A percentile compares a stretch with the other conserved stretches of the same genome.
phyloP scores from a whole-genome alignment of 1,140 invertebrate genomes.

The Sarcophaga bullata region DNA sequence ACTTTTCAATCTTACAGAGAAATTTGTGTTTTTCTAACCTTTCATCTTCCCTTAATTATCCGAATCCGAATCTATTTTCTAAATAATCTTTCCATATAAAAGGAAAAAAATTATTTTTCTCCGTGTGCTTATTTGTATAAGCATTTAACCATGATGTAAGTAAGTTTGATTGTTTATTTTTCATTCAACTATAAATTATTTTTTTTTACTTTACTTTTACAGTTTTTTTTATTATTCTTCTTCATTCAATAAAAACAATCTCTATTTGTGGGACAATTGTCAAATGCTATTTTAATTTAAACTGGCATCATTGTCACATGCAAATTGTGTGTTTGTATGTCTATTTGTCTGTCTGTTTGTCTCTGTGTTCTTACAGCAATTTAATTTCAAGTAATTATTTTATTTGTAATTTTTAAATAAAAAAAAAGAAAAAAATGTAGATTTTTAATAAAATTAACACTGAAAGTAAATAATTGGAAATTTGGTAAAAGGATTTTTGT shows the following conservation, averaged over 20 bases:
- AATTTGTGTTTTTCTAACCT: no score
- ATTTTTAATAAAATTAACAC: not conserved
- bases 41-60: no score
- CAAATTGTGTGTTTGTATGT: not conserved
- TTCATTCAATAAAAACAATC: not conserved
- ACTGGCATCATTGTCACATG: slow-evolving; percentile 23
- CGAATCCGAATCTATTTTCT: no score
- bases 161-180: slow-evolving; percentile 10
- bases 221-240: not conserved
- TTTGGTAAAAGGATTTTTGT: not conserved
- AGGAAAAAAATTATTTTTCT: no score
- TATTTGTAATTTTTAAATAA: no score
- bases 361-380: no score
- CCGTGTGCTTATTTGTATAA: not conserved
- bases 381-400: no score
- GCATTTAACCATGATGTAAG: slow-evolving; percentile 6
- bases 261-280: slow-evolving; percentile 23
- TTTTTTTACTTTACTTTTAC: not conserved
- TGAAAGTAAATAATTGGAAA: not conserved
- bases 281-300: slow-evolving; percentile 32
- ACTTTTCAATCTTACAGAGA: no score
- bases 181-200: not conserved
- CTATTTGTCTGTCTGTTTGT: not conserved
- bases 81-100: no score
- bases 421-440: no score